These are phyloP conservation scores for Netta rufina DNA, from an alignment of 2,797 vertebrate species.

Conservation along the genomic window DNA sequence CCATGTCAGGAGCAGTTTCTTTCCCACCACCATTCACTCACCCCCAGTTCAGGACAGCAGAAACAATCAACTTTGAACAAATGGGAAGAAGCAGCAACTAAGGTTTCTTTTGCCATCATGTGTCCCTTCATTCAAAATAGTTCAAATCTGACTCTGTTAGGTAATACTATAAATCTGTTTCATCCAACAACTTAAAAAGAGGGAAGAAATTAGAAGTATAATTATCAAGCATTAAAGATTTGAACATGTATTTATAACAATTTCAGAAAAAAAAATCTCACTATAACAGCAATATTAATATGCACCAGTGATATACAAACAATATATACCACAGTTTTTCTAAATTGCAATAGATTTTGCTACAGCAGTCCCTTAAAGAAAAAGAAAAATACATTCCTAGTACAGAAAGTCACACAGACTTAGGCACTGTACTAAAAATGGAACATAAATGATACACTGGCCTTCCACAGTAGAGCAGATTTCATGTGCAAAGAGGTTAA, in stretches of 20 bases:
- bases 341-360: background rate
- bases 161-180: background rate
- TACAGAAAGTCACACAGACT: background rate
- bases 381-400: background rate
- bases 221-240: background rate
- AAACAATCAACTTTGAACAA: background rate
- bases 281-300: background rate
- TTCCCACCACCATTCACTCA: background rate
- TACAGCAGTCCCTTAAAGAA: background rate
- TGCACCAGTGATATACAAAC: background rate
- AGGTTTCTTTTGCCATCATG: background rate
- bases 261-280: background rate
- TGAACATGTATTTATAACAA: fast-evolving
- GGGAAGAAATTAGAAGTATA: background rate
- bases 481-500: background rate
- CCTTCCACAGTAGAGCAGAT: background rate
- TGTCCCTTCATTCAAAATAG: background rate
- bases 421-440: background rate
- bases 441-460: fast-evolving
- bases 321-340: fast-evolving
- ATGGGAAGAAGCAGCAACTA: background rate
- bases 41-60: background rate
- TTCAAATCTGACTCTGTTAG: background rate
- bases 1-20: fast-evolving
- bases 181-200: background rate